phyloP scores from a whole-genome alignment of 2,797 vertebrate species.

The Vipera ursinii region DNA sequence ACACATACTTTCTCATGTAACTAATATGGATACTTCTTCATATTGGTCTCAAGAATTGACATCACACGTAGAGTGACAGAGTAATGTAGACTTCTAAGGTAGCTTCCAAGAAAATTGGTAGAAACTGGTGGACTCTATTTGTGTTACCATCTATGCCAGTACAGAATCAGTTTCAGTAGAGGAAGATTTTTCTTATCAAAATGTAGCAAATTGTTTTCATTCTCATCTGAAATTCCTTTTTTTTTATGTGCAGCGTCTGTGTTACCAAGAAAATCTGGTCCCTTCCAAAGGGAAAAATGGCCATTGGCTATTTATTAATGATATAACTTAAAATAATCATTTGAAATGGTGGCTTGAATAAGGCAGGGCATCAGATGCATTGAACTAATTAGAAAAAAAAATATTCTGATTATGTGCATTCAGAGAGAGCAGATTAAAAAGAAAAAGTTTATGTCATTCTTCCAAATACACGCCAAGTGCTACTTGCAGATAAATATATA shows the following conservation, averaged over 20 bases:
- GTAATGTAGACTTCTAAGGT: not conserved
- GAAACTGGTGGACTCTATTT: not conserved
- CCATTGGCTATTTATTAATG: not conserved
- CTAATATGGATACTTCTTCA: not conserved
- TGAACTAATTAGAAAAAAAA: not conserved
- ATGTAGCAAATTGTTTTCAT: not conserved
- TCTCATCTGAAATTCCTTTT: not conserved
- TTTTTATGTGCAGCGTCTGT: not conserved
- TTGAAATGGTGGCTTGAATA: rapidly evolving
- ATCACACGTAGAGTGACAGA: not conserved
- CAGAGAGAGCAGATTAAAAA: not conserved
- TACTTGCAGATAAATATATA: not conserved
- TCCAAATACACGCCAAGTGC: not conserved
- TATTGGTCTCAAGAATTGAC: not conserved
- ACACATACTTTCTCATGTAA: not conserved
- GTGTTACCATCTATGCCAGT: not conserved
- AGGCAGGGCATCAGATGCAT: not conserved
- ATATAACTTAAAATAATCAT: not conserved
- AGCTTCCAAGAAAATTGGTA: not conserved
- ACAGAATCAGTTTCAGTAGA: not conserved
- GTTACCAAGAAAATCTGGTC: not conserved
- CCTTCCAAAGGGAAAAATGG: not conserved
- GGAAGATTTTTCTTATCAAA: not conserved
- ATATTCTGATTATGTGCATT: not conserved
- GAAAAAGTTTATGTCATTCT: not conserved